Evolutionary conservation across 2,113 vertebrate genomes (phyloP).

Genomic region (Burhinus bistriatus): DNA sequence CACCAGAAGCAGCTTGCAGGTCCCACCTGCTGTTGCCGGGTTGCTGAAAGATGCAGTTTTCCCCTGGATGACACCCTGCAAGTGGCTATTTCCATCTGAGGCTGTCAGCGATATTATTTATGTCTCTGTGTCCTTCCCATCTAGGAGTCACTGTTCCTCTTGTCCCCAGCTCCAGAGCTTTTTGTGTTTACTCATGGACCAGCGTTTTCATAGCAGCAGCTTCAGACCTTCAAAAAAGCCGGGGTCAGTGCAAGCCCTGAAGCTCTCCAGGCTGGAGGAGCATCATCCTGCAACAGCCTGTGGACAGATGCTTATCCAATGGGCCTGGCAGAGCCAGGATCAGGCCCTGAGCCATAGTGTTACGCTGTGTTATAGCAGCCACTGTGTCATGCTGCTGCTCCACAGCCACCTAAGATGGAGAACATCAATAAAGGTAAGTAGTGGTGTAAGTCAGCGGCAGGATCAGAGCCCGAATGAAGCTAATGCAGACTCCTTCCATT

Average conservation of each 20-base stretch:
- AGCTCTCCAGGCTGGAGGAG: not conserved
- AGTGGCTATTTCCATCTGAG: not conserved
- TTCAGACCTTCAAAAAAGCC: not conserved
- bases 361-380: not conserved
- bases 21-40: not conserved
- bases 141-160: not conserved
- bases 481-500: not conserved
- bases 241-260: not conserved
- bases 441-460: not conserved
- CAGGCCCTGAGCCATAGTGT: not conserved
- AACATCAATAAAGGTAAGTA: not conserved
- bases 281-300: not conserved
- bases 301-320: not conserved
- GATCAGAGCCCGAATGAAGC: not conserved
- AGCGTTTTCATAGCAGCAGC: not conserved
- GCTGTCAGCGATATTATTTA: not conserved
- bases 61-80: not conserved
- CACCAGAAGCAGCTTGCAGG: not conserved
- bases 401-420: not conserved
- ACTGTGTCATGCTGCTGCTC: not conserved
- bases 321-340: not conserved
- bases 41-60: not conserved
- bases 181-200: not conserved
- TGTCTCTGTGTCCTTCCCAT: not conserved
- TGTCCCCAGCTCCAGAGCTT: not conserved